A percentile compares a stretch with the other conserved stretches of the same genome.
Conservation (phyloP, 2,888 invertebrate genomes). For the Deroplatys truncata region DNA sequence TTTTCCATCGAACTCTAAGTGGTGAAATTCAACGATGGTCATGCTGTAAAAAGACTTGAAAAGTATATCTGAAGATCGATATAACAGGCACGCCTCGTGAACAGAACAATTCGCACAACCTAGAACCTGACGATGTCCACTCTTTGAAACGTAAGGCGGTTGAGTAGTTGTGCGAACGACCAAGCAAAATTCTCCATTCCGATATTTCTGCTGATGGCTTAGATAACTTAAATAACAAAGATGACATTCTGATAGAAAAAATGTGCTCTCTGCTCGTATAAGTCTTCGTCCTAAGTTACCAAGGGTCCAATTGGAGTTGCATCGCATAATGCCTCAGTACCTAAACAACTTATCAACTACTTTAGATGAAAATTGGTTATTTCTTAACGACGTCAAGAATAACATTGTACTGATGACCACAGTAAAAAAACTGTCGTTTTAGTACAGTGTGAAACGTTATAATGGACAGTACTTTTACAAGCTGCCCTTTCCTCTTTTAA, state of each 20-base stretch:
- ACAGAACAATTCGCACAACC: too few species aligned
- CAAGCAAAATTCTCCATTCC: neutral
- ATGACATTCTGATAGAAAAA: neutral
- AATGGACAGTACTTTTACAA: neutral
- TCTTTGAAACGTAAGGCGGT: too few species aligned
- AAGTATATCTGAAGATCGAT: too few species aligned
- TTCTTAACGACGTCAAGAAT: neutral
- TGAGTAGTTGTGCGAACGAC: neutral
- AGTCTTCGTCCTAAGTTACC: neutral
- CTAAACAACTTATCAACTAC: neutral
- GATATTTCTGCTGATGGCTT: neutral
- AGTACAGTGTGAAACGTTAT: neutral
- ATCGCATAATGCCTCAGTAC: neutral
- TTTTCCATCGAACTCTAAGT: too few species aligned
- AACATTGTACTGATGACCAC: neutral
- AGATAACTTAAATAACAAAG: neutral
- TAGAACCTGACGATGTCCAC: too few species aligned
- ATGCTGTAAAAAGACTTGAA: too few species aligned
- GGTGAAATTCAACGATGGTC: too few species aligned
- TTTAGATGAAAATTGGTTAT: neutral
- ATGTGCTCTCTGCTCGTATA: neutral
- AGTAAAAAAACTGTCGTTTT: neutral
- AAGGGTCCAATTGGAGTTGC: neutral
- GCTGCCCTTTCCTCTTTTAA: neutral
- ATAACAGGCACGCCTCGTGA: too few species aligned